Evolutionary conservation across 2,113 vertebrate genomes (phyloP).

Genomic region (Pelmatolapia mariae): DNA sequence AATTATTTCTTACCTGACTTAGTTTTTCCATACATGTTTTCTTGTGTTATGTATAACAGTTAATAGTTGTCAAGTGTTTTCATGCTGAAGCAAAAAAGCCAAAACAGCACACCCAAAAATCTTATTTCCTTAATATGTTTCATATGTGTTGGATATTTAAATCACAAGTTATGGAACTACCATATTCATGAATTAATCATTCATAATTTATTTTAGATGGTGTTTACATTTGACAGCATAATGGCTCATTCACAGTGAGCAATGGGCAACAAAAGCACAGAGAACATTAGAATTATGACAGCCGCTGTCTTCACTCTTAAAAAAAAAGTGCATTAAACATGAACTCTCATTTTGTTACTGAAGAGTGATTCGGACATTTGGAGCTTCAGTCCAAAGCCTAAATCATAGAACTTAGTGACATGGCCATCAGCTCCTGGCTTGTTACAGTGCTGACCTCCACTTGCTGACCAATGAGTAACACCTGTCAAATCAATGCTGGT

Average conservation of each 20-base stretch:
- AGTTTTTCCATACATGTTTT: not conserved
- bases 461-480: not conserved
- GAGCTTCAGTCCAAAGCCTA: not conserved
- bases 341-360: not conserved
- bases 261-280: not conserved
- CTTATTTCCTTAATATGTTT: not conserved
- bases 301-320: not conserved
- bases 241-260: not conserved
- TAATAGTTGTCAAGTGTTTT: not conserved
- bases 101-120: not conserved
- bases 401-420: not conserved
- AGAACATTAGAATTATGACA: not conserved
- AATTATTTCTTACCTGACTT: not conserved
- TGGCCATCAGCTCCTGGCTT: not conserved
- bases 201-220: not conserved
- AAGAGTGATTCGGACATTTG: not conserved
- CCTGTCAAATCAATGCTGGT: not conserved
- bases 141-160: not conserved
- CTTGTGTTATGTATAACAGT: not conserved
- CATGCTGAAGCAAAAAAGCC: not conserved
- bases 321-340: not conserved
- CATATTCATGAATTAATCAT: not conserved
- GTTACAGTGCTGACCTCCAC: not conserved
- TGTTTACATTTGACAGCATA: not conserved
- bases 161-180: not conserved